Percentiles rank a stretch among this genome's conserved stretches.
phyloP scores from a whole-genome alignment of 2,113 vertebrate species.

The Malurus melanocephalus region DNA sequence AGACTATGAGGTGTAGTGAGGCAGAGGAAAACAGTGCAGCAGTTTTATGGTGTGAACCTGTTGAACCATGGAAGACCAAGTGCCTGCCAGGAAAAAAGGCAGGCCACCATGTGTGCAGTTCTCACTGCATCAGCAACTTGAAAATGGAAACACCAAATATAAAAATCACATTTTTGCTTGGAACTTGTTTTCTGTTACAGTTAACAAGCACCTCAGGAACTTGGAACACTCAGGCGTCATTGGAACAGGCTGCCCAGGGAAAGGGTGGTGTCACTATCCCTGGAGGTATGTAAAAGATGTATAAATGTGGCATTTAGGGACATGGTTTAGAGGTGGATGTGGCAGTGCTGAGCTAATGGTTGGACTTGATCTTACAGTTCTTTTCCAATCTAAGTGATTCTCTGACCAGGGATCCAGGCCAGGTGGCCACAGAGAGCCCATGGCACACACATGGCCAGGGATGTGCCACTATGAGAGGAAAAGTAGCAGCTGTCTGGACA shows the following conservation, averaged over 20 bases:
- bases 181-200: background rate
- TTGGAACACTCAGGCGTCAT: too few species aligned
- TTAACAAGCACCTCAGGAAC: background rate
- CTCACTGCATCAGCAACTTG: background rate
- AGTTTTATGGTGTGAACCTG: background rate
- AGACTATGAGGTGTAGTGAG: background rate
- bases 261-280: background rate
- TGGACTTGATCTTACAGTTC: background rate
- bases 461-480: background rate
- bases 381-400: background rate
- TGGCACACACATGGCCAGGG: fast-evolving
- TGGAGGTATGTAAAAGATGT: fast-evolving
- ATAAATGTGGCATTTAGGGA: background rate
- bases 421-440: background rate
- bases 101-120: background rate
- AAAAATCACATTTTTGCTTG: background rate
- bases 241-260: background rate
- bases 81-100: background rate
- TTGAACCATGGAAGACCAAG: background rate
- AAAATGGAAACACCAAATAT: background rate
- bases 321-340: background rate
- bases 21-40: background rate
- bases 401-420: background rate
- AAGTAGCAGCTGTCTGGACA: background rate
- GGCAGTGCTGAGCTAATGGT: background rate